Conservation (phyloP, 2,888 invertebrate genomes). For the Lasioglossum zephyrum region DNA sequence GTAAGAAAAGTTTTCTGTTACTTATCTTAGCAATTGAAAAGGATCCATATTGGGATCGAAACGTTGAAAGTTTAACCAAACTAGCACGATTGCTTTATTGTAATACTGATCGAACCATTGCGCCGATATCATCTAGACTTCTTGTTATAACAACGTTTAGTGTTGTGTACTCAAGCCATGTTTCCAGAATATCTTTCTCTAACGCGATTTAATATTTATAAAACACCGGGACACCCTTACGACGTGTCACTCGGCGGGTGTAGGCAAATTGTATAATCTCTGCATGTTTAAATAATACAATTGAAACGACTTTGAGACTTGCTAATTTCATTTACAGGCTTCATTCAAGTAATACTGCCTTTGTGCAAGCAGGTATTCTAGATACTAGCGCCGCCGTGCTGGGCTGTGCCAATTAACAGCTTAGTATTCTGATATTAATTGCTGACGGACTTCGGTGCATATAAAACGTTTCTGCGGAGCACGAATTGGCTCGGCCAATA, state of each 20-base stretch:
- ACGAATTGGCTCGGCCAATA: neutral
- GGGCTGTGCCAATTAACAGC: constrained; percentile 3
- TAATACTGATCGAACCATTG: too few relatives aligned
- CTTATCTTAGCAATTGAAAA: too few relatives aligned
- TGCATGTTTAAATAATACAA: constrained; percentile 9
- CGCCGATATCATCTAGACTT: too few relatives aligned
- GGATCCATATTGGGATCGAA: too few relatives aligned
- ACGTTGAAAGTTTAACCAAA: too few relatives aligned
- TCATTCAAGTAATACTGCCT: constrained; percentile 11
- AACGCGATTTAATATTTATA: neutral
- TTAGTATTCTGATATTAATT: constrained; percentile 7
- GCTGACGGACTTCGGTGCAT: constrained; percentile 9
- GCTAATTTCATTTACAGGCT: constrained; percentile 9
- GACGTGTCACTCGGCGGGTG: neutral
- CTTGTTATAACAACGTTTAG: too few relatives aligned
- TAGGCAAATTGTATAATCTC: neutral
- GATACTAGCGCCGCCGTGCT: neutral
- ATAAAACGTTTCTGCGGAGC: neutral
- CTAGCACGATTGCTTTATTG: too few relatives aligned
- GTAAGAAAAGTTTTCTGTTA: too few relatives aligned
- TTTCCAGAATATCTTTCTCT: neutral
- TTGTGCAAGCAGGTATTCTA: constrained; percentile 1
- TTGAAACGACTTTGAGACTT: constrained; percentile 14
- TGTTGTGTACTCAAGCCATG: neutral
- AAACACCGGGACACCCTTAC: neutral